A percentile compares a stretch with the other conserved stretches of the same genome.
These are phyloP conservation scores for Magallana ariakensis DNA, from an alignment of 1,140 invertebrate species.

Conservation along the genomic window DNA sequence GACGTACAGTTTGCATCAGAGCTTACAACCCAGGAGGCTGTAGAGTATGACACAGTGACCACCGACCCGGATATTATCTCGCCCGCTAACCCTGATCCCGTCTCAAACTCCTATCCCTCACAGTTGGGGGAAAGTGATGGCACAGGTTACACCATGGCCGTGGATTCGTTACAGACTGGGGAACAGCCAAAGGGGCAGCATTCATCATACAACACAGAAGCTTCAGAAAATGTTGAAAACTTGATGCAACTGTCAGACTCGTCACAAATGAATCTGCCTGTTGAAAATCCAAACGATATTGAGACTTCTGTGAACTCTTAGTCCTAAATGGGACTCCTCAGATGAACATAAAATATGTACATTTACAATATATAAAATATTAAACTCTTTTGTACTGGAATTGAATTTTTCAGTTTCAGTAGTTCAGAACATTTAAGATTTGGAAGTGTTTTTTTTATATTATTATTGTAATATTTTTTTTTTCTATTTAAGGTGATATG, in stretches of 20 bases:
- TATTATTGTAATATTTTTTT: no score
- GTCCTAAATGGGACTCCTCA: background rate
- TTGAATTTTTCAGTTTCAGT: no score
- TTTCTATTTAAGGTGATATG: no score
- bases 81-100: background rate
- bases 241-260: conserved; percentile 6
- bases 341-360: no score
- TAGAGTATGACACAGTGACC: conserved; percentile 3
- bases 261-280: background rate
- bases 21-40: background rate
- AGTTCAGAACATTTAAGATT: no score
- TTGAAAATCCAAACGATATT: background rate
- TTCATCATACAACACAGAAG: background rate
- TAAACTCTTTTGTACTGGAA: no score
- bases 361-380: no score
- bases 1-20: background rate
- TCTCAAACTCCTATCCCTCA: background rate
- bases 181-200: background rate
- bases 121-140: background rate
- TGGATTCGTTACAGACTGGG: background rate
- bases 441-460: no score
- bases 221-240: conserved; percentile 2
- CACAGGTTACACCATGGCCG: background rate
- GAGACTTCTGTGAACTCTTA: background rate
- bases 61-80: background rate